Percentiles rank a stretch among this genome's conserved stretches.
These are phyloP conservation scores for Chaetura pelagica DNA, from an alignment of 2,113 vertebrate species.

Conservation along the genomic window DNA sequence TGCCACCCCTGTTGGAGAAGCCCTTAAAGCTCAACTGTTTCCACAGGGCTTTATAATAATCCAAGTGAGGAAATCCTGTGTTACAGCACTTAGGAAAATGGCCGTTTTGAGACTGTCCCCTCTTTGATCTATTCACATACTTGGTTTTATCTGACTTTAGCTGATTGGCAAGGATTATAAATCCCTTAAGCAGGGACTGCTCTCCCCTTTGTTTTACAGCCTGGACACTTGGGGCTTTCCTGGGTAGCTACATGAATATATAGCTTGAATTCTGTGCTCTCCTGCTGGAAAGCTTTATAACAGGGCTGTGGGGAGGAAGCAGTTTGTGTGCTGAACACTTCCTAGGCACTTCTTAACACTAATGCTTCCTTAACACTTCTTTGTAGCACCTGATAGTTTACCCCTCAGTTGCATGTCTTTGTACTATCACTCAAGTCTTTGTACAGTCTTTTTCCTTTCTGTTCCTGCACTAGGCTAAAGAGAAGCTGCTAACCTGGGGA, in stretches of 20 bases:
- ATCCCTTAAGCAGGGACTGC: neutral
- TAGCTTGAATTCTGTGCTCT: neutral
- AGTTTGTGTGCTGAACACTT: neutral
- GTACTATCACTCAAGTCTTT: neutral
- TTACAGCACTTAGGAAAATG: constrained; percentile 8
- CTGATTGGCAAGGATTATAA: neutral
- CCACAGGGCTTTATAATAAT: constrained; percentile 34
- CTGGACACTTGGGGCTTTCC: neutral
- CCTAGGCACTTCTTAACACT: neutral
- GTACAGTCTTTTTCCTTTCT: neutral
- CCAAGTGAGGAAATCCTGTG: constrained; percentile 47
- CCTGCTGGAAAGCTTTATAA: neutral
- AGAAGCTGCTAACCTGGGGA: neutral
- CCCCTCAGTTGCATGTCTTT: neutral
- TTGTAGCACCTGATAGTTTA: neutral
- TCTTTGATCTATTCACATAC: neutral
- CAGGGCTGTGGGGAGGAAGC: neutral
- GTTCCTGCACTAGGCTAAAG: neutral
- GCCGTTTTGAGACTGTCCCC: neutral
- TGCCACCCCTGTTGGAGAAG: neutral
- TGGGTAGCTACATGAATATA: neutral
- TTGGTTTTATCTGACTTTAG: neutral
- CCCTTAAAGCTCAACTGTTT: neutral
- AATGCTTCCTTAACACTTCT: neutral
- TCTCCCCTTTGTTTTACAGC: neutral